phyloP scores from a whole-genome alignment of 2,888 invertebrate genomes.

The Strigamia transsilvanica region DNA sequence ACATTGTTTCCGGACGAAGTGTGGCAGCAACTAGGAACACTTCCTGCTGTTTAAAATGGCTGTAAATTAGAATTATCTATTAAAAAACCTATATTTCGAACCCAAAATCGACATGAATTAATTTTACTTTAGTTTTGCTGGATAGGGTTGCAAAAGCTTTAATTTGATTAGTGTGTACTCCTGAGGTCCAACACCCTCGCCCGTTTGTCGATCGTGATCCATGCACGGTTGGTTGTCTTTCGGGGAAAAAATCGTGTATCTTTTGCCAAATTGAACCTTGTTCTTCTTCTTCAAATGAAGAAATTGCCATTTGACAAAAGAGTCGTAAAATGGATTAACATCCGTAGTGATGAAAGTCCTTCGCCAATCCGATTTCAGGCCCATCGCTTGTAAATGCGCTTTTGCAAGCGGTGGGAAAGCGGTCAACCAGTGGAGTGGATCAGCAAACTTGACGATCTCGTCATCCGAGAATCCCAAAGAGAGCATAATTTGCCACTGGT shows the following conservation, averaged over 20 bases:
- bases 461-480: slow-evolving; percentile 87
- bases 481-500: slow-evolving; percentile 99
- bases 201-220: slow-evolving; percentile 63
- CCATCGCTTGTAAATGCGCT: slow-evolving; percentile 73
- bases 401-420: slow-evolving; percentile 94
- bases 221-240: slow-evolving; percentile 96
- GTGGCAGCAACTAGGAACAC: slow-evolving; percentile 95
- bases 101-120: no score
- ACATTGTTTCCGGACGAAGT: slow-evolving; percentile 99
- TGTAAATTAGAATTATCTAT: no score
- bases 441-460: slow-evolving; percentile 90
- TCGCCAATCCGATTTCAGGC: no score
- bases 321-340: slow-evolving; percentile 96
- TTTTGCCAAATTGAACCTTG: no score
- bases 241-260: slow-evolving; percentile 72
- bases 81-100: no score
- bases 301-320: slow-evolving; percentile 98
- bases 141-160: slow-evolving; percentile 78
- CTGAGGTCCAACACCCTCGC: slow-evolving; percentile 76
- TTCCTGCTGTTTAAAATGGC: no score
- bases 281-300: slow-evolving; percentile 77
- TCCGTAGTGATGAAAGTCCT: slow-evolving; percentile 83
- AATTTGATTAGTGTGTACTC: slow-evolving; percentile 98
- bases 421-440: slow-evolving; percentile 89
- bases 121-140: slow-evolving; percentile 66